Conservation (phyloP, 1,140 invertebrate genomes). For the Magallana angulata region DNA sequence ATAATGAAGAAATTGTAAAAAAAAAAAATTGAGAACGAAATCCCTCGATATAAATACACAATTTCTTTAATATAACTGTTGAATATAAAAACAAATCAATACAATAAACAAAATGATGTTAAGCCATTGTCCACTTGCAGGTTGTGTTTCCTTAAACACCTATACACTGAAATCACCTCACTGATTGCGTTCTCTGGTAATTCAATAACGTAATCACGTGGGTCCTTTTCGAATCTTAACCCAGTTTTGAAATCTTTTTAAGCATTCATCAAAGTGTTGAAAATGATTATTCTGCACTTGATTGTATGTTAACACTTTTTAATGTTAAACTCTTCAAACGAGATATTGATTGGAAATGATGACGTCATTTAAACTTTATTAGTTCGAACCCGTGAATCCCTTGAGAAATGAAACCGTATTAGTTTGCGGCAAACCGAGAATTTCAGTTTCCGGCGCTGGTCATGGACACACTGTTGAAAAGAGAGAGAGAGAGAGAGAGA, state of each 20-base stretch:
- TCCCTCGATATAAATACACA: too few relatives aligned
- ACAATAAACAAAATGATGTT: background rate
- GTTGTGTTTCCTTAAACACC: background rate
- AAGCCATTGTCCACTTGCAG: background rate
- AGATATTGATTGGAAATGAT: background rate
- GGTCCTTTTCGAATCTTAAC: too few relatives aligned
- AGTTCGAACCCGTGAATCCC: background rate
- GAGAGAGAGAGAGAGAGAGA: background rate
- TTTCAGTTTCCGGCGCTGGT: background rate
- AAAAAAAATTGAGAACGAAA: too few relatives aligned
- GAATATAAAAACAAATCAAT: too few relatives aligned
- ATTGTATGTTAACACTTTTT: background rate
- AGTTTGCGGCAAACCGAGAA: background rate
- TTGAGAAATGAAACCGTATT: background rate
- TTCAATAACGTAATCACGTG: too few relatives aligned
- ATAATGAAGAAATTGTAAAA: too few relatives aligned
- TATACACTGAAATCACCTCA: background rate
- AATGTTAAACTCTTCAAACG: background rate
- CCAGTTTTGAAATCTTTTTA: too few relatives aligned
- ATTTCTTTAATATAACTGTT: too few relatives aligned
- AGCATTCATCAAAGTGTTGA: background rate
- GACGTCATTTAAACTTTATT: slow-evolving; percentile 3
- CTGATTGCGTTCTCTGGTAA: too few relatives aligned
- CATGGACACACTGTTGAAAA: background rate
- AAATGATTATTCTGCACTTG: background rate